Conservation (phyloP, 2,888 invertebrate genomes). For the Morinoia aosen region DNA sequence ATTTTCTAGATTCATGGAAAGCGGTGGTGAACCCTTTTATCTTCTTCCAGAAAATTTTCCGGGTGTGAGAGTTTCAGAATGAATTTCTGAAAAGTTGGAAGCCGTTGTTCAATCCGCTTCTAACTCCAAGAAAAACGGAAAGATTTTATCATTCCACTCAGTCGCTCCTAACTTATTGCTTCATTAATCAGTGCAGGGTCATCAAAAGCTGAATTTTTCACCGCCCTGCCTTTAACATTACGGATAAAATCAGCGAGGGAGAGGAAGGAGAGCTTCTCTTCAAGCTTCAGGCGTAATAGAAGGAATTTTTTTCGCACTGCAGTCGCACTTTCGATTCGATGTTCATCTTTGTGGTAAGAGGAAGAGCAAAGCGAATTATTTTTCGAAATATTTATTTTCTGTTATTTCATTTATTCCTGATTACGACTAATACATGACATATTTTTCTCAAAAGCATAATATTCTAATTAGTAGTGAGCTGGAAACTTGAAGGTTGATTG, state of each 20-base stretch:
- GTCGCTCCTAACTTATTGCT: not conserved
- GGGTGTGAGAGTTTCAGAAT: not conserved
- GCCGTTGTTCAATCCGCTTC: not conserved
- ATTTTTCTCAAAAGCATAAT: too few relatives aligned
- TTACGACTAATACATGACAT: not conserved
- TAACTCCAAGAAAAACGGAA: not conserved
- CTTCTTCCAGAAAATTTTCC: not conserved
- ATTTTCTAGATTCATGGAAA: not conserved
- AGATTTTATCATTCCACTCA: not conserved
- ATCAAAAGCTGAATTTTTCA: not conserved
- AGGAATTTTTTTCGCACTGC: not conserved
- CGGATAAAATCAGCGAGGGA: not conserved
- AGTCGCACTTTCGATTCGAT: not conserved
- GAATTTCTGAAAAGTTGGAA: not conserved
- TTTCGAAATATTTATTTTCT: not conserved
- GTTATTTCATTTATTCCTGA: not conserved
- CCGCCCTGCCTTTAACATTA: not conserved
- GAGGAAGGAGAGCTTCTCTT: not conserved
- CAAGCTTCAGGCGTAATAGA: not conserved
- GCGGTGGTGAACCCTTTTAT: not conserved
- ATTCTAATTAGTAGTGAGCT: too few relatives aligned
- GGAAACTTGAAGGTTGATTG: too few relatives aligned
- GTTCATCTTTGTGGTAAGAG: not conserved
- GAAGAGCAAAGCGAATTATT: not conserved
- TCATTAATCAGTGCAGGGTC: slow-evolving; percentile 12